Percentiles rank a stretch among this genome's conserved stretches.
These are phyloP conservation scores for Centrocercus urophasianus DNA, from an alignment of 2,113 vertebrate genomes.

Conservation along the genomic window DNA sequence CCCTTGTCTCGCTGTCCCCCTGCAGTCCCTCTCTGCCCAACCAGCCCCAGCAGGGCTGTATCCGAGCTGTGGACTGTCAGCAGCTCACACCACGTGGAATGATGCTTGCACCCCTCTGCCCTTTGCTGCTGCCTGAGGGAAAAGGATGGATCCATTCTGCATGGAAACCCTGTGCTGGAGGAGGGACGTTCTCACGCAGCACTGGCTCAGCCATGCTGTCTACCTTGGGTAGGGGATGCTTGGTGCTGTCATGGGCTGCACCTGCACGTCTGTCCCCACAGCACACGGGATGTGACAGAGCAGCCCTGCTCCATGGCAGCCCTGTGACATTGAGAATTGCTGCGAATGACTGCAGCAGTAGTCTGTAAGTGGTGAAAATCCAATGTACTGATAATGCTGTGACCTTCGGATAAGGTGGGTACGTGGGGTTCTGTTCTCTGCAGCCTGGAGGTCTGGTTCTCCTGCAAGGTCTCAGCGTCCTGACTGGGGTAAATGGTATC, in stretches of 20 bases:
- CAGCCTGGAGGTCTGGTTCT: background rate
- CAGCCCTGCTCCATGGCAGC: background rate
- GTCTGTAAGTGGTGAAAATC: constrained; percentile 25
- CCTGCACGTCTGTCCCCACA: rapidly evolving
- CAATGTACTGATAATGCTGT: background rate
- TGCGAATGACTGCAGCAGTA: background rate
- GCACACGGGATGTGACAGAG: background rate
- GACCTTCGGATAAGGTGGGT: background rate
- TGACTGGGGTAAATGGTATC: background rate
- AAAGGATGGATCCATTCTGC: background rate
- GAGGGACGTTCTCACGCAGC: rapidly evolving
- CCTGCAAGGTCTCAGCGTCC: background rate
- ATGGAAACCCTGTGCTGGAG: background rate
- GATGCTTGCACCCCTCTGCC: rapidly evolving
- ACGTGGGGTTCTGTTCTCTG: background rate
- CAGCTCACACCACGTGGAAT: rapidly evolving
- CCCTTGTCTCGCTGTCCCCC: no score
- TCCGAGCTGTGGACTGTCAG: background rate
- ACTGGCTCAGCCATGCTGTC: rapidly evolving
- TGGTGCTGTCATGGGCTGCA: background rate
- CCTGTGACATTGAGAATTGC: background rate
- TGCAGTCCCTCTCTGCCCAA: background rate
- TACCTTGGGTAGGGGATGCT: rapidly evolving
- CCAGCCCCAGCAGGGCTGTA: background rate
- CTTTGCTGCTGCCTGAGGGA: background rate